Evolutionary conservation across 23 tunicate genomes (phyloP), one percentile per base, ranked within the genome.

Genomic region (Halocynthia aurantium): DNA sequence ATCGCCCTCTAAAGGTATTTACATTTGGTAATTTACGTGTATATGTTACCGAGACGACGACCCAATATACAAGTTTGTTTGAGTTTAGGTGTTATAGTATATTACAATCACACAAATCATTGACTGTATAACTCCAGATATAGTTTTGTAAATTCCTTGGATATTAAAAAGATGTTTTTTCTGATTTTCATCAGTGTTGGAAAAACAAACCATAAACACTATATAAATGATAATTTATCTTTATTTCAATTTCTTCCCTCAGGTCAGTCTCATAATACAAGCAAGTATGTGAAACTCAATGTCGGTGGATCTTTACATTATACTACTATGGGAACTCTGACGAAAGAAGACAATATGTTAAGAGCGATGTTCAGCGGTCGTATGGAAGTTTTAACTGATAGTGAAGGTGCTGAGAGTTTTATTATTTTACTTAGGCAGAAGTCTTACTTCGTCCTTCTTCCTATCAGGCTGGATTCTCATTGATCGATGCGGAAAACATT

Each of bases 281-380:
- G 90, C 79, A 94, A 94, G 53, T 94, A 94, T 84, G 78, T 94
- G 15, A 94, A 94, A 72, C 80, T 94, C 49, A 94, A 94, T 81
- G 98, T 94, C 71, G 98, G 98, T 21, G 98, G 98, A 21, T 94
- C 90, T 7, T 68, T 94, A 19, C 93, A 94, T 61, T 81, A 83
- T 74, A 87, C 98, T 7, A 94, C 98, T 19, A 83, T 87, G 86
- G 95, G 93, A 10, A 94, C 98, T 15, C 58, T 94, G 8, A 94
- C 89, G 55, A 87, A 87, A 51, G 88, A 94, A 81, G 90, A 88
- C 52, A 87, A 81, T 50, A 94, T 87, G 93, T 81, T 94, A 31
- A 76, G 90, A 54, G 94, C 98, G 6, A 86, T 87, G 93, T 87
- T 87, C 55, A 93, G 93, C 80, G 93, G 98, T n/a, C 68, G 93